Percentiles rank a stretch among this genome's conserved stretches.
Conservation (phyloP, 2,888 invertebrate species). For the Argyra leucocephala region DNA sequence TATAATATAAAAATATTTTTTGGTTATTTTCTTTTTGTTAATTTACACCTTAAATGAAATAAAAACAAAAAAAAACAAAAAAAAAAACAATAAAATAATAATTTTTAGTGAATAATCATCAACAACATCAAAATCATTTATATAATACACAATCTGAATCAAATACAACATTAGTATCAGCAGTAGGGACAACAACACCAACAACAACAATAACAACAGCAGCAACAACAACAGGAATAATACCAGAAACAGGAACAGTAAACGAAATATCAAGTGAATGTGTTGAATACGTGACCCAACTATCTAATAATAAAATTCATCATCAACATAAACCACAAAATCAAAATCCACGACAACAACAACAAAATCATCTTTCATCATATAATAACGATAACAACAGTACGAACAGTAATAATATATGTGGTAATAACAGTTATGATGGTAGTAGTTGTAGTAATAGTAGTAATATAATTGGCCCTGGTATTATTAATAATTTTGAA, state of each 20-base stretch:
- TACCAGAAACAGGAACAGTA: too few relatives aligned
- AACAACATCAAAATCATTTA: neutral
- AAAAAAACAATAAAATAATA: neutral
- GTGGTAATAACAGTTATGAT: neutral
- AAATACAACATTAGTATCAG: neutral
- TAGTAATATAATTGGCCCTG: neutral
- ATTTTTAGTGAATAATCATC: neutral
- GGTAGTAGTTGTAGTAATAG: neutral
- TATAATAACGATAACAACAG: conserved; percentile 12
- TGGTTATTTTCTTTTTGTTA: neutral
- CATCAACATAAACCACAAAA: conserved; percentile 13
- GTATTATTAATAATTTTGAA: neutral
- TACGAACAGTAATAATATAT: neutral
- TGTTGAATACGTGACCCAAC: conserved; percentile 24
- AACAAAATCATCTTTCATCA: conserved; percentile 16
- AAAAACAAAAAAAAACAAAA: neutral
- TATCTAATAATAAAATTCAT: conserved; percentile 17
- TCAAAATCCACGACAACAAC: conserved; percentile 11
- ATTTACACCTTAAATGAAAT: neutral
- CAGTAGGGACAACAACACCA: neutral
- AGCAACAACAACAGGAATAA: neutral
- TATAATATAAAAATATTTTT: neutral
- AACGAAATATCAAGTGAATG: too few relatives aligned
- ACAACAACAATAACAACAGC: neutral
- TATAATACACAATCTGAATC: neutral